Base-by-base conservation (phyloP, 2,113 vertebrate species). In the Chaenocephalus aceratus region DNA sequence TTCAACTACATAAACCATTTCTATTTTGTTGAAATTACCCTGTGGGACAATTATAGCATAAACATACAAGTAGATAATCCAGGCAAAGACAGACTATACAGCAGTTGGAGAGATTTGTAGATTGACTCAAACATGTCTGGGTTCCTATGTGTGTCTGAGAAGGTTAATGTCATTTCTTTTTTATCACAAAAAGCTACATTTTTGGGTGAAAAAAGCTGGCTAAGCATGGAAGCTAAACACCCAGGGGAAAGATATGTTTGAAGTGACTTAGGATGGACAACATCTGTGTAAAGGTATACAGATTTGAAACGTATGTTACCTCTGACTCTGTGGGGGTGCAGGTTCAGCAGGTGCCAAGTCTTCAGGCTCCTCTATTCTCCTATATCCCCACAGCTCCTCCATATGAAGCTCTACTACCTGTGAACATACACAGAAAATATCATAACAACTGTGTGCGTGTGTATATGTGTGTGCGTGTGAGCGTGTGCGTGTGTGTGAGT, bases 361-460 rank as follows among this genome's bases (percentile, higher is more conserved):
- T 9, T 78, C 2, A 23, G 57, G 3, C 30, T 82, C 78, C 23
- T 79, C 77, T 8, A 34, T 45, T 16, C 66, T 2, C 1, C 26
- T 49, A 73, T 26, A 57, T 16, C 91, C 89, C 94, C 94, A 95
- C 46, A 95, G 77, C 36, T 86, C 83, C 72, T 85, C 63, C 66
- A 92, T 58, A 73, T 95, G 92, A 52, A 61, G 65, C 62, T 93
- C 75, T 18, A 95, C 90, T 60, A 95, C 92, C 95, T 95, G 60
- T 1, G 14, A 65, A 51, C 41, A 46, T 3, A 64, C 53, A 71
- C 5, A 44, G 30, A 54, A 62, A 49, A 59, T 34, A 1, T 63
- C 36, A 8, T 2, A 34, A 48, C 1, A 59, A 4, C 0, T 67
- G 10, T 59, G 23, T 61, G 12, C 46, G 10, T 18, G 49, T 41